phyloP scores from a whole-genome alignment of 53 echinoderm and acorn worm genomes.

The Paracentrotus lividus region DNA sequence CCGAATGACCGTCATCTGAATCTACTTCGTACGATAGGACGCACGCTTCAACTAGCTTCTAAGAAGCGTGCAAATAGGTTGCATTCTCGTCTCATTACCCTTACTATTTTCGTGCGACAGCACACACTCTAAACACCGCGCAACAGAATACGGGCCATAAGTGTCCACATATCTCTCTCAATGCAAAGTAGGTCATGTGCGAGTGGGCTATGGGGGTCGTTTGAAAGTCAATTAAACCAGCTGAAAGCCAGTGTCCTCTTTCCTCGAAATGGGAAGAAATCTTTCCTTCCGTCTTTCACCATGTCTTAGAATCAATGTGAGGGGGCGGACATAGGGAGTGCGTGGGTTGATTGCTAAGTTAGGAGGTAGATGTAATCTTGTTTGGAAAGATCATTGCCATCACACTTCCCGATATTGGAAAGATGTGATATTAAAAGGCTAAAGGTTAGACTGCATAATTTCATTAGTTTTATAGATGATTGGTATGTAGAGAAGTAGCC shows the following conservation, averaged over 20 bases:
- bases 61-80: too few species aligned
- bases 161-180: background rate
- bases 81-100: too few species aligned
- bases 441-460: constrained; percentile 5
- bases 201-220: background rate
- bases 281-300: background rate
- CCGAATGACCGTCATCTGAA: too few species aligned
- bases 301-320: background rate
- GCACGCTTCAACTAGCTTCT: too few species aligned
- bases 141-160: too few species aligned
- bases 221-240: constrained; percentile 5
- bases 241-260: background rate
- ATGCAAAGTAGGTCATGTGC: background rate
- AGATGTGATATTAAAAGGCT: constrained; percentile 1
- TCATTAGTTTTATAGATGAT: background rate
- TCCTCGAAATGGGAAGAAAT: background rate
- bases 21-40: too few species aligned
- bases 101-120: too few species aligned
- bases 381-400: constrained; percentile 23
- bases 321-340: background rate
- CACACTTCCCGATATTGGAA: background rate
- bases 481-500: background rate
- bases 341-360: background rate
- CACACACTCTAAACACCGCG: too few species aligned
- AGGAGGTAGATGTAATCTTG: background rate